These are phyloP conservation scores for Danio albolineatus DNA, from an alignment of 2,797 vertebrate species.

Conservation along the genomic window DNA sequence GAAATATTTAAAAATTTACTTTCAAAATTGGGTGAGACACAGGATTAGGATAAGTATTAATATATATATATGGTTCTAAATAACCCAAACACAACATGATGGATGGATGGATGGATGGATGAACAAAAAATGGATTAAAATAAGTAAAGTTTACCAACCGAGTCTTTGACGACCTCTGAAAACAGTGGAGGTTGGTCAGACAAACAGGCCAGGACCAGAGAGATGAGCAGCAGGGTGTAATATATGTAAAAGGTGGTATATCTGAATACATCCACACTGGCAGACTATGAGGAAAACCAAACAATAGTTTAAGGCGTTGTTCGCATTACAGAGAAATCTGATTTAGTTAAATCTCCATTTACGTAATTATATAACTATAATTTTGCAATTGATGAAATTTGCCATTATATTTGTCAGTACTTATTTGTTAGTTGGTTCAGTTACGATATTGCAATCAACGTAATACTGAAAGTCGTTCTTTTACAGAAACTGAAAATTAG, in stretches of 20 bases:
- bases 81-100: too few species aligned
- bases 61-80: too few species aligned
- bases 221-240: slow-evolving; percentile 82
- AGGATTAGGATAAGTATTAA: too few species aligned
- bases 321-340: background rate
- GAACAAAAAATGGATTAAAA: too few species aligned
- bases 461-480: background rate
- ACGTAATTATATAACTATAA: background rate
- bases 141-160: slow-evolving; percentile 77
- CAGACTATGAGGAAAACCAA: slow-evolving; percentile 63
- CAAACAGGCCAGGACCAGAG: slow-evolving; percentile 86
- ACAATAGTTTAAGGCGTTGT: background rate
- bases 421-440: background rate
- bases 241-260: slow-evolving; percentile 89
- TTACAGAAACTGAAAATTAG: background rate
- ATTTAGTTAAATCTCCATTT: background rate
- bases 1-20: too few species aligned
- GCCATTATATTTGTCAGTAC: background rate
- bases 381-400: background rate
- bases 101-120: too few species aligned
- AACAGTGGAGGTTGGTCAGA: slow-evolving; percentile 89
- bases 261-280: slow-evolving; percentile 79
- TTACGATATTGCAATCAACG: background rate
- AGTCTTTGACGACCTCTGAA: slow-evolving; percentile 85
- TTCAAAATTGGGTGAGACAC: too few species aligned